Base-by-base conservation (phyloP, 1,140 invertebrate species). In the Hycleus cichorii region DNA sequence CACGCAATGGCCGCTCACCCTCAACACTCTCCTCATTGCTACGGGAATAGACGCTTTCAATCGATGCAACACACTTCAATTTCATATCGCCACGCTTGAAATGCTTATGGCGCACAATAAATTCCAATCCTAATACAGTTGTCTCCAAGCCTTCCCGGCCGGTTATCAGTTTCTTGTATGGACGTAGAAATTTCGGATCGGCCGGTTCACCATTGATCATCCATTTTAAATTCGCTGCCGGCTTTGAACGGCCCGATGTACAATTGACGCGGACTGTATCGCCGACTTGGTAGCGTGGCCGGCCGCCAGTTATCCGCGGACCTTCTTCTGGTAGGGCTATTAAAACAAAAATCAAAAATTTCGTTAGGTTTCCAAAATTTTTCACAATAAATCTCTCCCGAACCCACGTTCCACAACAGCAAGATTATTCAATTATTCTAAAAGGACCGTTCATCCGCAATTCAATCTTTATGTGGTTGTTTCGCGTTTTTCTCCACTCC, bases 41-140 rank as follows among this genome's bases (percentile, higher is more conserved):
- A 58, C 85, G 80, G 80, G 83, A 87, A 73, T 92, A 91, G 1
- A 91, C 80, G 2, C 87, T 87, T 2, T 86, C 88, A 69, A 93
- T 90, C 32, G 87, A 91, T 4, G 90, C 90, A 66, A 90, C 80
- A 76, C 91, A 93, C 79, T 93, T 91, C 44, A 93, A 78, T 72
- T 91, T 91, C 75, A 93, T 82, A 68, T 91, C 88, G 62, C 89
- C 88, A 50, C 83, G 81, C 59, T 82, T 83, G 71, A 92, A 92
- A 73, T 93, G 90, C 64, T 84, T 84, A 8, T 79, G 77, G 49
- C 82, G 79, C 11, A 89, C 88, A 60, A 81, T 80, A 71, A 93
- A 93, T 67, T 88, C 81, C 39, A 87, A 70, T 1, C 66, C 71
- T 3, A 70, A 74, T 4, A 82, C 81, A 1, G 87, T 83, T 46